Evolutionary conservation across 2,797 vertebrate genomes (phyloP).

Genomic region (Macrochelys suwanniensis): DNA sequence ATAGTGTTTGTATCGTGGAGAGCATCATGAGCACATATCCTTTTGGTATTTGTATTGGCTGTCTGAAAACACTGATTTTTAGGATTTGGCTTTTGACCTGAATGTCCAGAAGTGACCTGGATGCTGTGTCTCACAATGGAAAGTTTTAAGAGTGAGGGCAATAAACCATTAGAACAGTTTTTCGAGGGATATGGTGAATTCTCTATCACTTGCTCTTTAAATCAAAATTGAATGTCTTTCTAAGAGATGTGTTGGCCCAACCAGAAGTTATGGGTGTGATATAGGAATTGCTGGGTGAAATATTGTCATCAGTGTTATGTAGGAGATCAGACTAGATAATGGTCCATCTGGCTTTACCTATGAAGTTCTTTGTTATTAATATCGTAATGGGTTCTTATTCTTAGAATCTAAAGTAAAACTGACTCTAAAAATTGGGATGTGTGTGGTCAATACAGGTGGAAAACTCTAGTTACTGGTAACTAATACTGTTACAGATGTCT

Average conservation of each 20-base stretch:
- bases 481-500: background rate
- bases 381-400: background rate
- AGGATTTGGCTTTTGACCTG: background rate
- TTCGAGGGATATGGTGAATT: background rate
- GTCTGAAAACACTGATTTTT: background rate
- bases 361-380: background rate
- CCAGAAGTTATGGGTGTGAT: background rate
- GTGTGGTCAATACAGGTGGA: background rate
- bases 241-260: background rate
- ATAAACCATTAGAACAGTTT: background rate
- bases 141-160: background rate
- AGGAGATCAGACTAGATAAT: background rate
- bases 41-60: background rate
- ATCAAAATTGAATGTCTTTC: background rate
- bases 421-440: background rate
- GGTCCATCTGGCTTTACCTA: background rate
- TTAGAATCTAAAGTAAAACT: background rate
- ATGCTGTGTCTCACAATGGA: background rate
- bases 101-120: background rate
- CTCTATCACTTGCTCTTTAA: background rate
- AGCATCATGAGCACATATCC: background rate
- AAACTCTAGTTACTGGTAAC: background rate
- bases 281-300: background rate
- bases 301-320: background rate
- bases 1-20: background rate